Evolutionary conservation across 2,113 vertebrate genomes (phyloP), one percentile per base, ranked within the genome.

Genomic region (Siphamia tubifer): DNA sequence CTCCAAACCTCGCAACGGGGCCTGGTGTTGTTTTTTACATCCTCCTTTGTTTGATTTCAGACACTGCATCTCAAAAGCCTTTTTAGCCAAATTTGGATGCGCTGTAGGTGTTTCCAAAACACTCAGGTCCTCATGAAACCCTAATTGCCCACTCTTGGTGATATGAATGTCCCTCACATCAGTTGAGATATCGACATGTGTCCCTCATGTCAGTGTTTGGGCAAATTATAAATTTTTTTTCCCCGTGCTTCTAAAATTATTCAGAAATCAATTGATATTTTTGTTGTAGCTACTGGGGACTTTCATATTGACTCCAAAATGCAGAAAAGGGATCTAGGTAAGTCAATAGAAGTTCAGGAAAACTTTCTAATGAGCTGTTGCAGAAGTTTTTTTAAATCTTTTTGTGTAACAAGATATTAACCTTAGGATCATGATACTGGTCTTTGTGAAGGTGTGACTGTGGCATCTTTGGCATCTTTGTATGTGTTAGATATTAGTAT

Each of bases 51-150:
- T 83, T 60, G 74, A 51, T 23, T 79, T 61, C 76, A 84, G 79
- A 85, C 76, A 44, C 68, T 30, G 66, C 72, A 68, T 78, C 19
- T 56, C 74, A 79, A 74, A 86, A 82, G 81, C 38, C 69, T 87
- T 89, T 90, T 81, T 85, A 67, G 71, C 67, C 73, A 86, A 82
- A 87, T 89, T 77, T 68, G 81, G 79, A 77, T 77, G 80, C 89
- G 61, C 86, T 42, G 75, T 88, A 58, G 89, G 86, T 86, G 84
- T 82, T 89, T 83, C 77, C 61, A 67, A 79, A 90, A 87, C 86
- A 85, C 74, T 72, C 56, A 27, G 65, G 53, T 68, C 53, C 64
- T 76, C 78, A 73, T 87, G 74, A 78, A 89, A 82, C 81, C 76
- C 73, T 84, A 82, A 87, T 84, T 75, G 79, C 70, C 64, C 28